These are phyloP conservation scores for Sebastolobus alascanus DNA, from an alignment of 2,797 vertebrate genomes.

Conservation along the genomic window DNA sequence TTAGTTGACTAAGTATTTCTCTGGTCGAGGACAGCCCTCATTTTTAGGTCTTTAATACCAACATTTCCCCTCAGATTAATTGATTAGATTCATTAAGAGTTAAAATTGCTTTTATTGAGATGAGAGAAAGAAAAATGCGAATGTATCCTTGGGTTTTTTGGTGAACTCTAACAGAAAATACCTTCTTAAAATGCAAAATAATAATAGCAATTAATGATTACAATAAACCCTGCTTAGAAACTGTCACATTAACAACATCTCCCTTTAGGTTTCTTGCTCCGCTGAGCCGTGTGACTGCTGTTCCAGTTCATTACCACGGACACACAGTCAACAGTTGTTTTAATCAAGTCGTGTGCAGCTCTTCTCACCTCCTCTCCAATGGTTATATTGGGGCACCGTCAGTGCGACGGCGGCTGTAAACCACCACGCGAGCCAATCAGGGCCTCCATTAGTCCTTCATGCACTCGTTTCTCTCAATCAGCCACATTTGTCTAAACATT, in stretches of 20 bases:
- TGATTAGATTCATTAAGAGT: neutral
- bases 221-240: neutral
- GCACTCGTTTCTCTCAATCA: slow-evolving; percentile 73
- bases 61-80: neutral
- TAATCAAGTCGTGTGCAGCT: slow-evolving; percentile 80
- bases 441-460: slow-evolving; percentile 72
- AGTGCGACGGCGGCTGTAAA: slow-evolving; percentile 79
- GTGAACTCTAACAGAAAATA: neutral
- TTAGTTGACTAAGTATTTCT: no score
- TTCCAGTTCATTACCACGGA: slow-evolving; percentile 84
- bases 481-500: slow-evolving; percentile 78
- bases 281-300: slow-evolving; percentile 52
- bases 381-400: slow-evolving; percentile 77
- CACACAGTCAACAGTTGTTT: slow-evolving; percentile 82
- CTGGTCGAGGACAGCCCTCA: no score
- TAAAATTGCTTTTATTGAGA: neutral
- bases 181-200: neutral
- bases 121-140: fast-evolving
- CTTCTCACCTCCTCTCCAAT: slow-evolving; percentile 86
- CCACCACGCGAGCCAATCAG: slow-evolving; percentile 69
- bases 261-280: slow-evolving; percentile 32
- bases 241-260: slow-evolving; percentile 8
- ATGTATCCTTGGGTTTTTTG: neutral
- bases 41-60: neutral
- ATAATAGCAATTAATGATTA: neutral